Evolutionary conservation across 1,140 invertebrate species (phyloP).

Genomic region (Pissodes strobi): DNA sequence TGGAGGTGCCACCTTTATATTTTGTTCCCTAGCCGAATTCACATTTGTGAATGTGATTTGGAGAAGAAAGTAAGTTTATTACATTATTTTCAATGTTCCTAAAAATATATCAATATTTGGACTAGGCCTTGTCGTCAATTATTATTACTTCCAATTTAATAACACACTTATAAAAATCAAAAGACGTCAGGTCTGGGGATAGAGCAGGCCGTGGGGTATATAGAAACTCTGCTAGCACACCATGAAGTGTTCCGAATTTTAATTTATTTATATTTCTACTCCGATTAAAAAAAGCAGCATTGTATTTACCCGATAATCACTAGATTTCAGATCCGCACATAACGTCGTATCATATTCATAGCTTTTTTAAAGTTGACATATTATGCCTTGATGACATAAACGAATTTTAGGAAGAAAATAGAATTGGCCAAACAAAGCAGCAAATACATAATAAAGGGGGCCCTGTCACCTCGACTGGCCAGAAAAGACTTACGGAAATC

Average conservation of each 20-base stretch:
- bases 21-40: conserved; percentile 84
- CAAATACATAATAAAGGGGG: conserved; percentile 82
- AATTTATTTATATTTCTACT: too few relatives aligned
- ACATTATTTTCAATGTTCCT: not conserved
- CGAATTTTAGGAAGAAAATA: conserved; percentile 70
- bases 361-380: not conserved
- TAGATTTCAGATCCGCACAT: too few relatives aligned
- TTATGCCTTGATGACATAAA: not conserved
- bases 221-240: not conserved
- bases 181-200: not conserved
- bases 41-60: conserved; percentile 90
- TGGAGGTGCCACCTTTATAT: conserved; percentile 83
- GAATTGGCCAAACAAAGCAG: conserved; percentile 81
- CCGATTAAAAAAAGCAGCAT: too few relatives aligned
- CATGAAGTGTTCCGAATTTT: too few relatives aligned
- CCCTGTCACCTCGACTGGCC: conserved; percentile 73
- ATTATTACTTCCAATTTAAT: too few relatives aligned
- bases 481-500: conserved; percentile 70
- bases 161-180: not conserved
- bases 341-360: too few relatives aligned
- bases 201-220: not conserved
- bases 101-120: not conserved
- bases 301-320: not conserved
- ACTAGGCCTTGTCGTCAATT: not conserved
- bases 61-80: conserved; percentile 68